phyloP scores from a whole-genome alignment of 2,113 vertebrate species.

The Quiscalus mexicanus region DNA sequence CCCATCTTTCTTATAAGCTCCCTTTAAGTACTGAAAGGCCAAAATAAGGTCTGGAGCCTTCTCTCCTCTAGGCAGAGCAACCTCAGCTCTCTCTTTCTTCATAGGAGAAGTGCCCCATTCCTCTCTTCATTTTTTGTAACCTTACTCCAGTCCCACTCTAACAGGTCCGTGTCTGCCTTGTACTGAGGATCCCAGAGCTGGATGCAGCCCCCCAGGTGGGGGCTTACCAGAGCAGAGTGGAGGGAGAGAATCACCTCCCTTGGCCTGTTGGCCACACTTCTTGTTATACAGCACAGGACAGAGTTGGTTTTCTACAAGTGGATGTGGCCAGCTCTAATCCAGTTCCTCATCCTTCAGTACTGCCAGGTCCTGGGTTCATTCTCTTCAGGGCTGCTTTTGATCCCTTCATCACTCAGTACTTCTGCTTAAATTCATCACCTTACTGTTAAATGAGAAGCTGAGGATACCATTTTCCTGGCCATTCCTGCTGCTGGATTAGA shows the following conservation, averaged over 20 bases:
- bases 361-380: not conserved
- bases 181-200: not conserved
- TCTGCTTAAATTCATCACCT: not conserved
- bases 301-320: fast-evolving
- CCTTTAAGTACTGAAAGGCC: not conserved
- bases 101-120: not conserved
- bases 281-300: not conserved
- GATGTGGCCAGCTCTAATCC: fast-evolving
- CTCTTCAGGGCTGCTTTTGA: not conserved
- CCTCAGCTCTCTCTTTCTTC: not conserved
- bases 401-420: not conserved
- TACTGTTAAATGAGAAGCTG: not conserved
- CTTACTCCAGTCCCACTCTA: not conserved
- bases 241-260: not conserved
- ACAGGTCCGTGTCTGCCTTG: not conserved
- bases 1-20: not conserved
- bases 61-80: not conserved
- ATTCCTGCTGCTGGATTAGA: not conserved
- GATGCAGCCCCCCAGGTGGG: not conserved
- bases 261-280: not conserved
- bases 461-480: not conserved
- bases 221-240: too few relatives aligned
- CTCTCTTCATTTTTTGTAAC: not conserved
- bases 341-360: too few relatives aligned
- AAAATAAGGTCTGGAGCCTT: not conserved